phyloP scores from a whole-genome alignment of 2,888 invertebrate genomes.

The Polydrusus tereticollis region DNA sequence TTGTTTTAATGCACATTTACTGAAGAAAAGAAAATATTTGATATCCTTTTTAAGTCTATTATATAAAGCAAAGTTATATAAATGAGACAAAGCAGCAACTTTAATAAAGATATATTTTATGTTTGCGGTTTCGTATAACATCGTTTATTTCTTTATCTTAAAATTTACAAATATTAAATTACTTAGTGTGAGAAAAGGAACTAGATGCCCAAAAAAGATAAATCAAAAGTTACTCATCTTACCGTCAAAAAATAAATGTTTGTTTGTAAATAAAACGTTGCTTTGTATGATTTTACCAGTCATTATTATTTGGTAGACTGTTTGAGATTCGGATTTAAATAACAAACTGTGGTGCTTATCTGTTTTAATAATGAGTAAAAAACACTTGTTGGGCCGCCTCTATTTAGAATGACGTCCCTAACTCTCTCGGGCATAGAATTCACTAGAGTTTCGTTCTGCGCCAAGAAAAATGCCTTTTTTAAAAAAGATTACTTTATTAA shows the following conservation, averaged over 20 bases:
- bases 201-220: background rate
- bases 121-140: background rate
- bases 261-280: background rate
- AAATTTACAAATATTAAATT: background rate
- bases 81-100: background rate
- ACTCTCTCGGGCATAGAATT: too few species aligned
- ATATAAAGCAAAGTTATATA: background rate
- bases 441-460: too few species aligned
- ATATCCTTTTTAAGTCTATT: background rate
- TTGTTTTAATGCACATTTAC: too few species aligned
- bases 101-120: background rate
- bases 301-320: background rate
- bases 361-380: too few species aligned
- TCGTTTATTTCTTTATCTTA: background rate
- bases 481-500: too few species aligned
- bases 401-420: too few species aligned
- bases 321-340: background rate
- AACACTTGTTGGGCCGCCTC: too few species aligned
- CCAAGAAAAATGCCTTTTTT: too few species aligned
- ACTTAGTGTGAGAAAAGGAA: background rate
- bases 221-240: background rate
- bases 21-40: background rate
- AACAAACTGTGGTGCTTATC: background rate
- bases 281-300: background rate
- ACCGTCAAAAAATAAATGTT: background rate